phyloP scores from a whole-genome alignment of 2,888 invertebrate species.

The Dicyrtomina minuta region DNA sequence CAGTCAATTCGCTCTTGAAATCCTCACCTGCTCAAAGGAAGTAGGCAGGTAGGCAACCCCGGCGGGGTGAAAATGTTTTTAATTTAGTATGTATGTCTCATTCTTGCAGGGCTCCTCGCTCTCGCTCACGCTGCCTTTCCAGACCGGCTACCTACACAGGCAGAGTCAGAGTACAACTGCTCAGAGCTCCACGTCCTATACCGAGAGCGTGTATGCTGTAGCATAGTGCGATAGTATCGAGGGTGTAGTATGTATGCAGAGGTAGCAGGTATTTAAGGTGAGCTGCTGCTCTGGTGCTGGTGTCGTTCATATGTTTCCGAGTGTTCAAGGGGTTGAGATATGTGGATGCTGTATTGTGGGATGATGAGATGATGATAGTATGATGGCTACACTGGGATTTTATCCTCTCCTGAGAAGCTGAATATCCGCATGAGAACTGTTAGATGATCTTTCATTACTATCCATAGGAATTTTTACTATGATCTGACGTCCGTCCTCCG shows the following conservation, averaged over 20 bases:
- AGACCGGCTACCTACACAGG: no score
- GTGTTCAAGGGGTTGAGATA: no score
- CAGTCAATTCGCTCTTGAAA: conserved; percentile 24
- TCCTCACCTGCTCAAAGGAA: conserved; percentile 29
- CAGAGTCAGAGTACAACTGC: no score
- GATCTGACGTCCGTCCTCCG: no score
- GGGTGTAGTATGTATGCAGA: no score
- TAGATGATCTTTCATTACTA: no score
- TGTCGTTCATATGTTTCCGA: no score
- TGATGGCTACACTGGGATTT: conserved; percentile 18
- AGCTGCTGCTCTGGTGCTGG: no score
- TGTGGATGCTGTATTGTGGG: neutral
- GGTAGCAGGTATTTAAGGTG: no score
- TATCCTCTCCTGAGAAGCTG: conserved; percentile 18
- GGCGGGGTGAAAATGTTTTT: conserved; percentile 17
- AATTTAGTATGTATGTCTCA: neutral
- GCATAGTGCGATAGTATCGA: no score
- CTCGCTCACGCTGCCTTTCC: no score
- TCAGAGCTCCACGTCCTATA: neutral
- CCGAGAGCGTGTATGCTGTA: neutral
- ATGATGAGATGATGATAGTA: conserved; percentile 15
- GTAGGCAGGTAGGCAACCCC: conserved; percentile 27
- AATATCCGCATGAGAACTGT: conserved; percentile 5
- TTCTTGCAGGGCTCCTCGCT: neutral
- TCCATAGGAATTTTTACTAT: no score